Base-by-base conservation (phyloP, 2,113 vertebrate species). In the Macheiramphus alcinus region DNA sequence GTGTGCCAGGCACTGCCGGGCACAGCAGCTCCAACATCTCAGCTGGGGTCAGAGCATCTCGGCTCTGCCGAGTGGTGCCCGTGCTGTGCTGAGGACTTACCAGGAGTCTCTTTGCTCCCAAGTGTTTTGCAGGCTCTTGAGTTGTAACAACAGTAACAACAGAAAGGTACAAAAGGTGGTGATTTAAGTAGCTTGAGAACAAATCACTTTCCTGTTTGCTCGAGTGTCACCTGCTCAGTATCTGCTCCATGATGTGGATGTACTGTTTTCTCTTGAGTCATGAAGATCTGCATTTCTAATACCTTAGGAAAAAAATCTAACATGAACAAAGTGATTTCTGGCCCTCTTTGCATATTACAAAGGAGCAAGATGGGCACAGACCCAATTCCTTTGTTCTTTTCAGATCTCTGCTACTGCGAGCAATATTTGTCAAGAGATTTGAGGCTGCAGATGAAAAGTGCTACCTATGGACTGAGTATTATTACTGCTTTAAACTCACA, bases 361-460 rank as follows among this genome's bases (percentile, higher is more conserved):
- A 97, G 90, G 47, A 95, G 61, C 15, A 27, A 96, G 97, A 96
- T 94, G 95, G 97, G 96, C 97, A 95, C 83, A n/a, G 61, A n/a
- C 90, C 96, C 96, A 97, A 92, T n/a, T 92, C 70, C 94, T 97
- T 97, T 97, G 94, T 96, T 96, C 96, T 96, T 95, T 93, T 96
- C 80, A 95, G 95, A 94, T 96, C 95, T 97, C 92, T 94, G 88
- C 80, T 95, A 93, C 96, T 96, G 94, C 0, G 27, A 96, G 92
- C 94, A 91, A 70, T 95, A 90, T 90, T 93, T 95, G 74, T 94
- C 45, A 91, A 90, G 94, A 94, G 93, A 96, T 91, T 97, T 94
- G 91, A 96, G 91, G 90, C 87, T 93, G 62, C 55, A 95, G 96
- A 96, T 94, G 95, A 96, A 95, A 97, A 95, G 91, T 93, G 80